Base-by-base conservation (phyloP, 2,888 invertebrate genomes). In the Agrochola litura region DNA sequence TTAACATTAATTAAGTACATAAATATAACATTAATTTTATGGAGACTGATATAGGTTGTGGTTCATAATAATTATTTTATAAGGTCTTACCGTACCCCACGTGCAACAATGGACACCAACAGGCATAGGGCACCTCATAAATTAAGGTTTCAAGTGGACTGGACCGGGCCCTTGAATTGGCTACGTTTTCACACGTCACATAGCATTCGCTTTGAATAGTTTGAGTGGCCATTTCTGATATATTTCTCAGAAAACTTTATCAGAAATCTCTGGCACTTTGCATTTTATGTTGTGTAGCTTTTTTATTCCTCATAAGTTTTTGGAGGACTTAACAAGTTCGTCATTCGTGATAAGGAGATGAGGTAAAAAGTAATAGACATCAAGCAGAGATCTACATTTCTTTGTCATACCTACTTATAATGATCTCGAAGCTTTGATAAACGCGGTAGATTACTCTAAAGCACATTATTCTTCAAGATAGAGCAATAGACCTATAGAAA, bases 71-170 rank as follows among this genome's bases (percentile, higher is more conserved):
- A 10, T 43, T 10, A 43, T 43, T 43, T 43, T 3, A 43, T 43
- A 43, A 43, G 12, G 43, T 43, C 10, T 43, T 19, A 10, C n/a
- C 84, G 70, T 76, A 46, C 5, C 58, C 68, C 56, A 9, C 83
- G 79, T 75, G 41, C 22, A 69, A 64, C 73, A 91, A 83, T 89
- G 94, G 84, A 88, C 56, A 86, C 88, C 12, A 54, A 61, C 87
- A 8, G 43, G 14, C 74, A 72, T 88, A 91, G 90, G 89, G 91
- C 87, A 89, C 86, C 89, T 91, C 92, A 86, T 94, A 94, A 94
- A 93, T 93, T 92, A 94, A 90, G 88, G 88, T 90, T 81, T 90
- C 90, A 92, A 92, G 91, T 93, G 90, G 88, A 82, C 83, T 77
- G 79, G 69, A 77, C 66, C 77, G 64, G 82, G 84, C 84, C 86